Percentiles rank a stretch among this genome's conserved stretches.
phyloP scores from a whole-genome alignment of 2,797 vertebrate genomes.

The Cossypha dichroa region DNA sequence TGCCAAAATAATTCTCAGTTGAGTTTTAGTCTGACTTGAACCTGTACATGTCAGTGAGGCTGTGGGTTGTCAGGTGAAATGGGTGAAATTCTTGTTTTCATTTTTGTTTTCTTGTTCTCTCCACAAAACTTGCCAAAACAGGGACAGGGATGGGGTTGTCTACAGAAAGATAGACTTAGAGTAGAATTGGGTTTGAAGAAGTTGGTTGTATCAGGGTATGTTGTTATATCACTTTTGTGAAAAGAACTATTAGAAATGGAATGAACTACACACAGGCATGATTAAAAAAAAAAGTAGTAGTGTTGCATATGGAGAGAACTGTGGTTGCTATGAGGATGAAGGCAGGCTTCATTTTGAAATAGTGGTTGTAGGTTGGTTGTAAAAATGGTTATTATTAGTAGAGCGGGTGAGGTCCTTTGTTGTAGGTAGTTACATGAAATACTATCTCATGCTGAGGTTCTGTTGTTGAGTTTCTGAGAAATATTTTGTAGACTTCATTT shows the following conservation, averaged over 20 bases:
- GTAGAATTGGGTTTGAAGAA: background rate
- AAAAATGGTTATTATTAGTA: background rate
- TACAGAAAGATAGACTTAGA: background rate
- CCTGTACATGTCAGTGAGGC: background rate
- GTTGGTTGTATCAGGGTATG: background rate
- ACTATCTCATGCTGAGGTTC: background rate
- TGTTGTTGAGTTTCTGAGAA: background rate
- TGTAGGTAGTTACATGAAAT: background rate
- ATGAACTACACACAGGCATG: background rate
- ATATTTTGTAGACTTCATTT: background rate
- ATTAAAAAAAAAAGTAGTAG: background rate
- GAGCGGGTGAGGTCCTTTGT: background rate
- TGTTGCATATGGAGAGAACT: background rate
- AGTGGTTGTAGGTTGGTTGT: background rate
- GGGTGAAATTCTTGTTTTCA: background rate
- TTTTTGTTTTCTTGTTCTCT: background rate
- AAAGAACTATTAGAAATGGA: background rate
- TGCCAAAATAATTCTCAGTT: background rate
- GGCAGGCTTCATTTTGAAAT: background rate
- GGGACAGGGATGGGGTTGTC: fast-evolving
- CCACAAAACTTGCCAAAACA: background rate
- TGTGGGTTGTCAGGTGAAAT: background rate
- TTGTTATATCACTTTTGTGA: background rate
- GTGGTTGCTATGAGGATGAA: background rate
- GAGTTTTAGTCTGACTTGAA: background rate